Evolutionary conservation across 2,888 invertebrate species (phyloP).

Genomic region (Amiota mariae): DNA sequence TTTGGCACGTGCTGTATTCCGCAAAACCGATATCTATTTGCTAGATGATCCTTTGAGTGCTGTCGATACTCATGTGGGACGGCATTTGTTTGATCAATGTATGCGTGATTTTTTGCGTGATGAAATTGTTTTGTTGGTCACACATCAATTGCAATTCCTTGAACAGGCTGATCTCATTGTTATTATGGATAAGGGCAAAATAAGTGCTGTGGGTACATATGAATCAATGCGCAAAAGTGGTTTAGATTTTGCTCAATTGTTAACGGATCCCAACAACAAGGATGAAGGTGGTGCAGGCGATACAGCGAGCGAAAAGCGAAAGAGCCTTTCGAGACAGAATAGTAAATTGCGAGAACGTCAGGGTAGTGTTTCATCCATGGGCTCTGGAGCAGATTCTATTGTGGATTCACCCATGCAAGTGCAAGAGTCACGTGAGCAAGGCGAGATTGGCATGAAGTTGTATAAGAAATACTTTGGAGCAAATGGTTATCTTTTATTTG

Average conservation of each 20-base stretch:
- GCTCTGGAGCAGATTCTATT: constrained; percentile 74
- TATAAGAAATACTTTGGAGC: constrained; percentile 83
- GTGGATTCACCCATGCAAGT: constrained; percentile 70
- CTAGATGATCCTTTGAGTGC: constrained; percentile 94
- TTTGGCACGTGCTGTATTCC: constrained; percentile 89
- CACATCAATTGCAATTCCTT: constrained; percentile 88
- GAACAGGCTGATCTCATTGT: constrained; percentile 78
- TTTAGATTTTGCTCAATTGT: constrained; percentile 84
- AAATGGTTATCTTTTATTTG: constrained; percentile 78
- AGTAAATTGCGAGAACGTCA: constrained; percentile 68
- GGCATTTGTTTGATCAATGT: constrained; percentile 85
- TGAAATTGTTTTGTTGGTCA: constrained; percentile 84
- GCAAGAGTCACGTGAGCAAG: constrained; percentile 78
- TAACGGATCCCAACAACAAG: constrained; percentile 76
- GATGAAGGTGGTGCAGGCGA: constrained; percentile 62
- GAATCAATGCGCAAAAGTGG: constrained; percentile 82
- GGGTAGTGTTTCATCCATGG: constrained; percentile 73
- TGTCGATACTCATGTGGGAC: constrained; percentile 92
- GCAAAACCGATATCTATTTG: constrained; percentile 88
- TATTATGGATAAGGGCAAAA: constrained; percentile 71
- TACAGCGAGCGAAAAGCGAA: constrained; percentile 48
- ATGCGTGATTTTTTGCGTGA: constrained; percentile 75
- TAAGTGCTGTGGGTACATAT: constrained; percentile 79
- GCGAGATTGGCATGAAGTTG: constrained; percentile 77
- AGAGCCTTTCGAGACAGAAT: constrained; percentile 58